Conservation (phyloP, 1,140 invertebrate genomes). For the Oedothorax gibbosus region DNA sequence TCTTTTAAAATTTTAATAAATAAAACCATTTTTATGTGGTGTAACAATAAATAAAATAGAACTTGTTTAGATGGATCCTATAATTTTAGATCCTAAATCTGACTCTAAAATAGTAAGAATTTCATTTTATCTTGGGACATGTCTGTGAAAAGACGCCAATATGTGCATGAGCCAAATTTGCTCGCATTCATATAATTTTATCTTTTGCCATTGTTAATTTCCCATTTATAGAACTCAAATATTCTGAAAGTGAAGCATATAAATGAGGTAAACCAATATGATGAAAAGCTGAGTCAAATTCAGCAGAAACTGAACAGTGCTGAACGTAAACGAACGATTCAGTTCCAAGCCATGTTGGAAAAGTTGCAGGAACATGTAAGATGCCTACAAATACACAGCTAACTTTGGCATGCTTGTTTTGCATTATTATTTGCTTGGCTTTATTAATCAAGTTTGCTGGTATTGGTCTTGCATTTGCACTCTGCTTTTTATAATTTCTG, state of each 20-base stretch:
- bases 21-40: too few relatives aligned
- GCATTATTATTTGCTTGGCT: slow-evolving; percentile 9
- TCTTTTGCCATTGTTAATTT: slow-evolving; percentile 26
- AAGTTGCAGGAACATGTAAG: slow-evolving; percentile 83
- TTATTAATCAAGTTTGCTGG: slow-evolving; percentile 11
- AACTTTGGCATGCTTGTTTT: slow-evolving; percentile 14
- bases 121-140: too few relatives aligned
- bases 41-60: too few relatives aligned
- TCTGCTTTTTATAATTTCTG: neutral
- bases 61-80: too few relatives aligned
- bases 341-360: slow-evolving; percentile 83
- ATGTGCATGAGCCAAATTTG: neutral
- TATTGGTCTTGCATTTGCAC: too few relatives aligned
- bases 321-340: slow-evolving; percentile 81
- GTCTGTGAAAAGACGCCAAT: neutral
- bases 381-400: slow-evolving; percentile 63
- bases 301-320: slow-evolving; percentile 80
- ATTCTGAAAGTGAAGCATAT: slow-evolving; percentile 53
- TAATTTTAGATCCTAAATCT: too few relatives aligned
- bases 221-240: slow-evolving; percentile 34
- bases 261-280: slow-evolving; percentile 69
- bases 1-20: too few relatives aligned
- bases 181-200: slow-evolving; percentile 24
- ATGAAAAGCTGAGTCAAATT: slow-evolving; percentile 75
- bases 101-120: too few relatives aligned